Percentiles rank a stretch among this genome's conserved stretches.
Conservation (phyloP, 1,140 invertebrate genomes). For the Schlechtendalia chinensis region DNA sequence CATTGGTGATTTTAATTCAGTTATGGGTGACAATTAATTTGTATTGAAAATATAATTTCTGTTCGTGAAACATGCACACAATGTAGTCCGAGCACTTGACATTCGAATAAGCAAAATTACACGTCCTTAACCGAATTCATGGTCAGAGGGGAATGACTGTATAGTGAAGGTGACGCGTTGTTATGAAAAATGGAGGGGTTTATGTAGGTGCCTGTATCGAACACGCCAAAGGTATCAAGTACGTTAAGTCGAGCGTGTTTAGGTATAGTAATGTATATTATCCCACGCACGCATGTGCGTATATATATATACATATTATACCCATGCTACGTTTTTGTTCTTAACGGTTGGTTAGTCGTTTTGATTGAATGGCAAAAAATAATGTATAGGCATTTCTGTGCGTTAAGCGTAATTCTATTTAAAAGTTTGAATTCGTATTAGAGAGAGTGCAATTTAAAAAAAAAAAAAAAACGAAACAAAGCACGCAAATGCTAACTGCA, state of each 20-base stretch:
- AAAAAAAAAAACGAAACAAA: neutral
- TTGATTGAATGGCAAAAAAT: conserved; percentile 14
- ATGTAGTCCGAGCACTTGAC: neutral
- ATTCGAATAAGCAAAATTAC: conserved; percentile 24
- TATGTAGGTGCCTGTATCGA: neutral
- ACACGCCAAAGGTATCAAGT: neutral
- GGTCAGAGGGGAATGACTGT: neutral
- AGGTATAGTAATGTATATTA: conserved; percentile 21
- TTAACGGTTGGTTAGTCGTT: neutral
- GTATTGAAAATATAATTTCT: neutral
- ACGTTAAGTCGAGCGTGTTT: conserved; percentile 13
- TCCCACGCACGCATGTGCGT: conserved; percentile 23
- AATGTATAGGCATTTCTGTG: neutral
- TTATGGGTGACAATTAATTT: conserved; percentile 1
- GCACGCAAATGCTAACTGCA: neutral
- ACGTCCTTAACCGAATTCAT: neutral
- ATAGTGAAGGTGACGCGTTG: neutral
- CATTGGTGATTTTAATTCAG: neutral
- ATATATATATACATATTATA: neutral
- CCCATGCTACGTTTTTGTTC: neutral
- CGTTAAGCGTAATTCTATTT: conserved; percentile 19
- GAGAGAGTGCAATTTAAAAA: neutral
- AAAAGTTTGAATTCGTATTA: neutral
- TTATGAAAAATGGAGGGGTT: neutral
- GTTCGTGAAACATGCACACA: conserved; percentile 5